phyloP scores from a whole-genome alignment of 2,797 vertebrate genomes.

The Okamejei kenojei region DNA sequence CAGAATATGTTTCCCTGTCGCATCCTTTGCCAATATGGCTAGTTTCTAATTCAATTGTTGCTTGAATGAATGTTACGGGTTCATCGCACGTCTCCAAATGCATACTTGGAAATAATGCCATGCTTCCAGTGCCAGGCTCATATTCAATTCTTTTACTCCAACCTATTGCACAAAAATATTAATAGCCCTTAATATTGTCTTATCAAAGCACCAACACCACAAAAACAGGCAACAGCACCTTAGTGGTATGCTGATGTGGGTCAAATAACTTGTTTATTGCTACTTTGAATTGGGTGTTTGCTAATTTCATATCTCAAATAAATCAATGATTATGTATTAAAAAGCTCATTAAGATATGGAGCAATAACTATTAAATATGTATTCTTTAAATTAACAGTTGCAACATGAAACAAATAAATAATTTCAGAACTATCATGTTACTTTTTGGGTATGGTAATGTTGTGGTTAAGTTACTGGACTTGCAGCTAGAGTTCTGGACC shows the following conservation, averaged over 20 bases:
- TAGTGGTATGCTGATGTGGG: not conserved
- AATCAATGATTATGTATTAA: not conserved
- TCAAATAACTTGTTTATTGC: not conserved
- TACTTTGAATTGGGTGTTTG: not conserved
- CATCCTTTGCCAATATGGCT: constrained; percentile 95
- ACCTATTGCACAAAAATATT: constrained; percentile 54
- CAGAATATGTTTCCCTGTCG: constrained; percentile 92
- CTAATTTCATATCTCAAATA: not conserved
- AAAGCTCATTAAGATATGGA: not conserved
- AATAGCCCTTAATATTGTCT: not conserved
- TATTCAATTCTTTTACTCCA: constrained; percentile 92
- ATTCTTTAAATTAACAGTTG: not conserved
- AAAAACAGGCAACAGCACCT: not conserved
- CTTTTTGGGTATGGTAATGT: not conserved
- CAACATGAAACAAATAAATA: not conserved
- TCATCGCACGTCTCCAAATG: constrained; percentile 87
- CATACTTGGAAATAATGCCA: constrained; percentile 84
- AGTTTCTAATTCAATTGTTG: constrained; percentile 82
- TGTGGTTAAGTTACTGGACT: too few species aligned
- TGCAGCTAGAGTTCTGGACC: too few species aligned
- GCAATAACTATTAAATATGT: not conserved
- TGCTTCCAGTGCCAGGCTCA: constrained; percentile 83
- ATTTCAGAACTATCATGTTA: not conserved
- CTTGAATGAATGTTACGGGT: constrained; percentile 77
- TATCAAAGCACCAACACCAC: not conserved